Evolutionary conservation across 2,888 invertebrate genomes (phyloP).

Genomic region (Drosophila algonquin): DNA sequence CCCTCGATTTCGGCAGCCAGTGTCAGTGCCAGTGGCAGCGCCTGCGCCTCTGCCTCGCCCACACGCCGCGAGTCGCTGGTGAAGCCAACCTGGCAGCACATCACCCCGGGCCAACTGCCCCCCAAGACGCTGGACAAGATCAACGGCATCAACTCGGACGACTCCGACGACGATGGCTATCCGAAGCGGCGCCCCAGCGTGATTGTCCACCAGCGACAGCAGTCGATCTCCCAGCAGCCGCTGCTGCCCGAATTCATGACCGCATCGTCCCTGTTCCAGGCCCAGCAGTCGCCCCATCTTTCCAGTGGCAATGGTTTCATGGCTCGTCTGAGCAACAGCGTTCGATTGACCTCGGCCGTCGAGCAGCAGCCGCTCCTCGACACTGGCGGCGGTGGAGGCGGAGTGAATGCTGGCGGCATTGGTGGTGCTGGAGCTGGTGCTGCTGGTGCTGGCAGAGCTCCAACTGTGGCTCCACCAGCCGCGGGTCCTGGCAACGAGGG

Average conservation of each 20-base stretch:
- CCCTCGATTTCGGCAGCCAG: slow-evolving; percentile 55
- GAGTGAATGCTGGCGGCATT: slow-evolving; percentile 8
- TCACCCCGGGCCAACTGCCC: slow-evolving; percentile 83
- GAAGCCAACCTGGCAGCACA: slow-evolving; percentile 84
- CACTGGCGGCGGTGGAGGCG: slow-evolving; percentile 45
- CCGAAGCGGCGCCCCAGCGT: slow-evolving; percentile 77
- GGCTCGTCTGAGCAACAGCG: slow-evolving; percentile 59
- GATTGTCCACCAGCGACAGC: slow-evolving; percentile 75
- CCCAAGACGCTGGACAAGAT: slow-evolving; percentile 82
- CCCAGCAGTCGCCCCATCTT: slow-evolving; percentile 33
- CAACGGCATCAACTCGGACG: slow-evolving; percentile 81
- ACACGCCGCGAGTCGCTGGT: slow-evolving; percentile 83
- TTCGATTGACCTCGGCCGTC: slow-evolving; percentile 47
- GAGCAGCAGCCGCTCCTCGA: slow-evolving; percentile 70
- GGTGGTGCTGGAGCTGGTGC: slow-evolving; percentile 5
- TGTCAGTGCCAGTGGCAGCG: neutral
- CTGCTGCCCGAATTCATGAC: slow-evolving; percentile 62
- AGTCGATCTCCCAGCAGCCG: slow-evolving; percentile 63
- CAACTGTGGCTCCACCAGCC: slow-evolving; percentile 18
- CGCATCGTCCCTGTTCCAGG: slow-evolving; percentile 55
- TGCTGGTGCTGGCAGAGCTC: neutral
- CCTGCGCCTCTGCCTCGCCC: slow-evolving; percentile 49
- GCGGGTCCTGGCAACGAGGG: slow-evolving; percentile 57
- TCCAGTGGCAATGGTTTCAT: slow-evolving; percentile 58
- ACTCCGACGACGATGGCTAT: slow-evolving; percentile 78